Evolutionary conservation across 2,113 vertebrate genomes (phyloP).

Genomic region (Tyto alba): DNA sequence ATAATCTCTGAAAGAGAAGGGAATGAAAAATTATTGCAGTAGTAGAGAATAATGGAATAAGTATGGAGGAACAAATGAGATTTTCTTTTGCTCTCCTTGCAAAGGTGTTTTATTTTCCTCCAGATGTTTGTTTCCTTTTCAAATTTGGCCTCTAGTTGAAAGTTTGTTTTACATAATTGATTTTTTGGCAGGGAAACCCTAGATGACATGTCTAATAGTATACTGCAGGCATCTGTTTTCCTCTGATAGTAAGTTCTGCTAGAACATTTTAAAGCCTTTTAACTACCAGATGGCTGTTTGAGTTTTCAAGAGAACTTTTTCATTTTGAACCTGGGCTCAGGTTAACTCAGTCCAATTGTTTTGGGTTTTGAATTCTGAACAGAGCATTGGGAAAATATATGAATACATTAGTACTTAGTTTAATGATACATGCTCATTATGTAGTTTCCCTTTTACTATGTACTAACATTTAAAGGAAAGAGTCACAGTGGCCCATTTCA

Average conservation of each 20-base stretch:
- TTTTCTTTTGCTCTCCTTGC: not conserved
- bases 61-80: not conserved
- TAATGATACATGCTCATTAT: not conserved
- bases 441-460: not conserved
- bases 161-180: not conserved
- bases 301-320: not conserved
- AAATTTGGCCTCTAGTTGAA: not conserved
- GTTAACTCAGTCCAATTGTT: not conserved
- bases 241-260: not conserved
- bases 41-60: not conserved
- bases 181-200: not conserved
- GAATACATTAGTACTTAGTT: not conserved
- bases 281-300: not conserved
- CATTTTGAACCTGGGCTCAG: not conserved
- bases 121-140: not conserved
- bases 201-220: not conserved
- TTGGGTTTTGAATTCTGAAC: not conserved
- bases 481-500: not conserved
- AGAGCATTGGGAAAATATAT: not conserved
- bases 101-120: not conserved
- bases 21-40: not conserved
- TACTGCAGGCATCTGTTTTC: not conserved
- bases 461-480: not conserved
- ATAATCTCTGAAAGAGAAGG: not conserved
- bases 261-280: not conserved